phyloP scores from a whole-genome alignment of 2,113 vertebrate genomes.

The Calonectris borealis region DNA sequence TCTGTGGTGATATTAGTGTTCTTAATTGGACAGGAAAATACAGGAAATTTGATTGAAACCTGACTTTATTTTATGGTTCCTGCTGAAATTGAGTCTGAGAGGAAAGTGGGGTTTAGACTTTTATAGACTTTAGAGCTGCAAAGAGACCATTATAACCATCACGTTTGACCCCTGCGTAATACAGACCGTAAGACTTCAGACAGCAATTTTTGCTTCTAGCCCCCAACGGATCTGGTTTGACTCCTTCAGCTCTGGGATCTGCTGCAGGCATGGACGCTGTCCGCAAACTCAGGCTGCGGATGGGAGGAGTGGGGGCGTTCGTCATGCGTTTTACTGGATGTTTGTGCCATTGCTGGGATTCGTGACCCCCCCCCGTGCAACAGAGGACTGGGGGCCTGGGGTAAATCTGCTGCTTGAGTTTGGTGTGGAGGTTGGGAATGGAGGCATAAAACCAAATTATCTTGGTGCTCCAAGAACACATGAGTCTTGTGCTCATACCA shows the following conservation, averaged over 20 bases:
- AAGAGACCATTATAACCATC: background rate
- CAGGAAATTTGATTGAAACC: constrained; percentile 55
- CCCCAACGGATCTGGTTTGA: background rate
- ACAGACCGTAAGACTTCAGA: background rate
- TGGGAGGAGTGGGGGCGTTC: background rate
- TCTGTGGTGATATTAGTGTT: constrained; percentile 23
- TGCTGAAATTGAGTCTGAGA: constrained; percentile 41
- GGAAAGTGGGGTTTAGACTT: constrained; percentile 10
- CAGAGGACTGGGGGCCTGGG: background rate
- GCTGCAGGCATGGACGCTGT: background rate
- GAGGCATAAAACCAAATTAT: background rate
- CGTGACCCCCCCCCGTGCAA: accelerated
- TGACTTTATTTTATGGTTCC: constrained; percentile 53
- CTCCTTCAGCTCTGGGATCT: background rate
- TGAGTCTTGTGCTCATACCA: accelerated
- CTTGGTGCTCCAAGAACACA: background rate
- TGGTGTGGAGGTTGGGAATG: background rate
- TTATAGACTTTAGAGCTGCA: background rate
- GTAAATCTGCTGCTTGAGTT: background rate
- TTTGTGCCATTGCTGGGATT: background rate
- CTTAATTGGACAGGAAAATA: constrained; percentile 49
- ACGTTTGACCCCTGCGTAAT: background rate
- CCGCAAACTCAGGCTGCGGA: background rate
- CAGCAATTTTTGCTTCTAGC: background rate
- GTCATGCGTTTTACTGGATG: accelerated